These are phyloP conservation scores for Agrochola lychnidis DNA, from an alignment of 2,888 invertebrate species.

Conservation along the genomic window DNA sequence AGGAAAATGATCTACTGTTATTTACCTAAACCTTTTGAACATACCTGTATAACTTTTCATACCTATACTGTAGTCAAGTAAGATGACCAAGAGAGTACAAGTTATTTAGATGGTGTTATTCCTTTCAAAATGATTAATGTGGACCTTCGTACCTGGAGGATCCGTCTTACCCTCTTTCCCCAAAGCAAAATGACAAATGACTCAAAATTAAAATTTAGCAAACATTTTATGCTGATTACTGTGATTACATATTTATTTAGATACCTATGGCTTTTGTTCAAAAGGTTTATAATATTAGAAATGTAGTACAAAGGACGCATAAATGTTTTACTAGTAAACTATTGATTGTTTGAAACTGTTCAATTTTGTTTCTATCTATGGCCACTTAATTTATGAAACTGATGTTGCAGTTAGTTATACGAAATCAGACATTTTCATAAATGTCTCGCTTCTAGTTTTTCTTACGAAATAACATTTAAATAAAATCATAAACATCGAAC, in stretches of 20 bases:
- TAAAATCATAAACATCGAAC: slow-evolving; percentile 50
- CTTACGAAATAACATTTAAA: slow-evolving; percentile 47
- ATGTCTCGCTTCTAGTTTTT: slow-evolving; percentile 47
- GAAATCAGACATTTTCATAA: slow-evolving; percentile 47
- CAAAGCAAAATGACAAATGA: slow-evolving; percentile 1
- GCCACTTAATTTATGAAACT: slow-evolving; percentile 55
- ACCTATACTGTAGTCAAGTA: background rate
- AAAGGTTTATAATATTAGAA: slow-evolving; percentile 34
- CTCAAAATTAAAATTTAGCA: background rate
- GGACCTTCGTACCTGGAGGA: background rate
- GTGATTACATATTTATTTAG: background rate
- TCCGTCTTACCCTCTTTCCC: background rate
- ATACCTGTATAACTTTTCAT: background rate
- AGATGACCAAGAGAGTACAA: background rate
- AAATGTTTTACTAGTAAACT: slow-evolving; percentile 30
- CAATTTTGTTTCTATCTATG: slow-evolving; percentile 43
- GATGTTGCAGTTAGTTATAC: slow-evolving; percentile 58
- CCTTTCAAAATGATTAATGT: background rate
- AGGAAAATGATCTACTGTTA: slow-evolving; percentile 28
- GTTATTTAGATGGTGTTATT: background rate
- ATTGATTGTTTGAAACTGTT: slow-evolving; percentile 28
- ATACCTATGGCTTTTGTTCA: slow-evolving; percentile 20
- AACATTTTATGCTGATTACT: background rate
- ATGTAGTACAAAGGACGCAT: slow-evolving; percentile 33
- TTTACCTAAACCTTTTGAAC: slow-evolving; percentile 47